Conservation (phyloP, 2,888 invertebrate genomes). For the Polymixis lichenea region DNA sequence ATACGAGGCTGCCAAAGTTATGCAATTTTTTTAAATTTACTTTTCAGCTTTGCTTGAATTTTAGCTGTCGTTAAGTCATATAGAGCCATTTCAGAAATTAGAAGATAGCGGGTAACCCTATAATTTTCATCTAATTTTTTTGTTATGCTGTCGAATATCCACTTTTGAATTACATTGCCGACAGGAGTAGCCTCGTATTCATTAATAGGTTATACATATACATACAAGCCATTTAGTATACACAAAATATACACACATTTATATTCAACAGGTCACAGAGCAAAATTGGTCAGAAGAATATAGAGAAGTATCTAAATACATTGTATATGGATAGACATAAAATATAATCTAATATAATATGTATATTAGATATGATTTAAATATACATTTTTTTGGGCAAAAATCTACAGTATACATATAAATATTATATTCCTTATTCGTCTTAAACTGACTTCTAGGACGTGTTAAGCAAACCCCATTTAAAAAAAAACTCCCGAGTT, state of each 20-base stretch:
- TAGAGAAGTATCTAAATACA: conserved; percentile 63
- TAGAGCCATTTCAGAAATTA: neutral
- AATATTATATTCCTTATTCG: conserved; percentile 59
- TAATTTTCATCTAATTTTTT: neutral
- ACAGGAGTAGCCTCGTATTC: conserved; percentile 10
- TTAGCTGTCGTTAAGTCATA: neutral
- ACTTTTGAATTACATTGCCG: neutral
- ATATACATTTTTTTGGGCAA: conserved; percentile 74
- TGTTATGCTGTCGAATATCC: neutral
- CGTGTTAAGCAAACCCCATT: conserved; percentile 63
- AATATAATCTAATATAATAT: conserved; percentile 63
- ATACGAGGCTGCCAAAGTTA: conserved; percentile 15
- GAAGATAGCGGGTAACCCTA: no score
- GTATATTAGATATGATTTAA: conserved; percentile 72
- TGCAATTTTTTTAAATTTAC: neutral
- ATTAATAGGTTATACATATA: conserved; percentile 17
- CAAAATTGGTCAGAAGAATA: conserved; percentile 71
- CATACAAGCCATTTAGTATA: conserved; percentile 42
- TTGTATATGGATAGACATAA: conserved; percentile 65
- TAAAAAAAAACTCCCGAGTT: conserved; percentile 68
- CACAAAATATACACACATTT: conserved; percentile 50
- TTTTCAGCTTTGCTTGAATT: neutral
- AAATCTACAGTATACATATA: conserved; percentile 78
- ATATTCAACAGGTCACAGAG: conserved; percentile 56
- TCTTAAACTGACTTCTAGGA: conserved; percentile 60